Evolutionary conservation across 2,888 invertebrate genomes (phyloP), one percentile per base, ranked within the genome.

Genomic region (Pollenia griseotomentosa): DNA sequence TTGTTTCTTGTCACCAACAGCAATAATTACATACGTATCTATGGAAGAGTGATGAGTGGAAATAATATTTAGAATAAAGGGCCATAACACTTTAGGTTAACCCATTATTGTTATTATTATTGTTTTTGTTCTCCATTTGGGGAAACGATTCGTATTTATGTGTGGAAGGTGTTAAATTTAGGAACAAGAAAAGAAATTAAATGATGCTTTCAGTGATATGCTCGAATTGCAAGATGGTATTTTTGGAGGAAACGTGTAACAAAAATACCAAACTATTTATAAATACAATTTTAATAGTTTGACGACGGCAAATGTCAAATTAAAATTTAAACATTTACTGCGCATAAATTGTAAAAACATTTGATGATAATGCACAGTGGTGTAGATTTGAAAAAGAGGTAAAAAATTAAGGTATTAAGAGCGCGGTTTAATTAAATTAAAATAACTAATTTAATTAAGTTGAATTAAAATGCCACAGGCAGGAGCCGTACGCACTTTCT

Each of bases 61-160:
- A 71, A 68, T 57, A 44, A 65, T 63, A 83, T 42, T 10, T 61
- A 55, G 63, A 73, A 59, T 55, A 16, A 48, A 75, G 61, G 63
- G 74, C 59, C 51, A 68, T 19, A 70, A 70, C 78, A 84, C 73
- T 84, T 78, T 82, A 73, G 87, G 87, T 87, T 87, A 87, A 87
- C 87, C 87, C 87, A 87, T 84, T 87, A 87, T 87, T 81, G 77
- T 40, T 55, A 44, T 23, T 19, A 71, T n/a, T 19, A 57, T 63
- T 42, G 19, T 57, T 65, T 46, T 65, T 19, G 75, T 78, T 87
- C 68, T 44, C 53, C 81, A 61, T 42, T 85, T 85, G 7, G 33
- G 55, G 59, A 55, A 46, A 55, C 10, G 63, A 73, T 33, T 11
- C 42, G 63, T 23, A 14, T 7, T 12, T 61, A 48, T 33, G 12